Conservation (phyloP, 2,113 vertebrate genomes). For the Lophotis ruficrista region DNA sequence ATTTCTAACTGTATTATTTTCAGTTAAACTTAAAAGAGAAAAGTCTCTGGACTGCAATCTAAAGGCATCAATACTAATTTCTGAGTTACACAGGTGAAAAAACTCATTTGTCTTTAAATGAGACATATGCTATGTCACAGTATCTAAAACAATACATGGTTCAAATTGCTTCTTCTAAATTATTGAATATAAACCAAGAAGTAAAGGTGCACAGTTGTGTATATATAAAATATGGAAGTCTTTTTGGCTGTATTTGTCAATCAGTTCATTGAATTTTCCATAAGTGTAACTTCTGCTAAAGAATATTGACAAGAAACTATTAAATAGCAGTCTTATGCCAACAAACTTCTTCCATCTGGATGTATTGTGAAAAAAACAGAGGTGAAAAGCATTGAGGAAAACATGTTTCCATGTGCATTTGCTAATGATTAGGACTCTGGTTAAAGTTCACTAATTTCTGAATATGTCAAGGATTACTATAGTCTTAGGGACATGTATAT, state of each 20-base stretch:
- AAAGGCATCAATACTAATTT: background rate
- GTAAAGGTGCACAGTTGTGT: background rate
- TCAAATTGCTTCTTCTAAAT: background rate
- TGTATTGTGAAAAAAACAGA: background rate
- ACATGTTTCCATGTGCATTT: background rate
- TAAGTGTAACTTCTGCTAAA: background rate
- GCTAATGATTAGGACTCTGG: background rate
- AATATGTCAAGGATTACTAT: background rate
- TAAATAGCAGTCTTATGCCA: background rate
- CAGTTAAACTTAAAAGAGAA: background rate
- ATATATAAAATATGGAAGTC: background rate
- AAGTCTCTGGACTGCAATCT: background rate
- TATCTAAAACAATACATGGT: background rate
- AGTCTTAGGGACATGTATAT: background rate
- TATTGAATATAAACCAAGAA: background rate
- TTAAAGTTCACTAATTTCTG: background rate
- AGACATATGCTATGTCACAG: background rate
- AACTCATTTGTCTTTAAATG: background rate
- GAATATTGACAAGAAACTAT: background rate
- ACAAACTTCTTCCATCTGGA: background rate
- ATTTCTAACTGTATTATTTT: slow-evolving; percentile 13
- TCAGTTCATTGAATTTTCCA: background rate
- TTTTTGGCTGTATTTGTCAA: background rate
- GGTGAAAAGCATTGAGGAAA: background rate
- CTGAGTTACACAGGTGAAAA: background rate